Evolutionary conservation across 2,113 vertebrate genomes (phyloP).

Genomic region (Suricata suricatta): DNA sequence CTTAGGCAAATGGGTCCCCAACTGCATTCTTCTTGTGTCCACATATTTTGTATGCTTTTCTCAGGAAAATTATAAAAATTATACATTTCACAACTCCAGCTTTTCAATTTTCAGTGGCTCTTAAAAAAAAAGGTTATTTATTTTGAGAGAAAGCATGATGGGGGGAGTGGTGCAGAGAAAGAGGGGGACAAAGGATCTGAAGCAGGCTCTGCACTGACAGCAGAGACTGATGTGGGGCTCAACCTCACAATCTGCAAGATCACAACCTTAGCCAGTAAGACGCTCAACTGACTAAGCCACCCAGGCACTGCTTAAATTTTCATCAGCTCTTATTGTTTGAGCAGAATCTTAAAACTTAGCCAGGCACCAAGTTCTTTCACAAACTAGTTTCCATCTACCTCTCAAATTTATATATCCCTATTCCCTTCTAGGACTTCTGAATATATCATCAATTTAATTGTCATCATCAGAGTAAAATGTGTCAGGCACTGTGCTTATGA

Average conservation of each 20-base stretch:
- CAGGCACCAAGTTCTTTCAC: not conserved
- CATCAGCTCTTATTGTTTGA: not conserved
- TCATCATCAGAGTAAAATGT: not conserved
- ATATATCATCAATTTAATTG: not conserved
- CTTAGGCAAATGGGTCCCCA: not conserved
- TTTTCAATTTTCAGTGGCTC: slow-evolving; percentile 27
- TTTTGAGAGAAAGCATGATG: too few relatives aligned
- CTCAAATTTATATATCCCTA: not conserved
- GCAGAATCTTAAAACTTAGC: slow-evolving; percentile 18
- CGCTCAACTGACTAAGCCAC: too few relatives aligned
- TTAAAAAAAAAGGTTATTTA: too few relatives aligned
- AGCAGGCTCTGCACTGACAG: too few relatives aligned
- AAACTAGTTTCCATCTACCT: not conserved
- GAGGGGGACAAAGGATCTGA: too few relatives aligned
- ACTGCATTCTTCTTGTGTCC: not conserved
- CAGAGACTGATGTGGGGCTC: too few relatives aligned
- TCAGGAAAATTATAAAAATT: not conserved
- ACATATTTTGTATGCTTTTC: not conserved
- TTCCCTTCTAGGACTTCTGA: not conserved
- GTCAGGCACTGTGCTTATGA: not conserved
- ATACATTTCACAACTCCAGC: not conserved
- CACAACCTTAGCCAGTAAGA: too few relatives aligned
- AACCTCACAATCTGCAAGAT: too few relatives aligned
- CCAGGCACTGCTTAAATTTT: not conserved
- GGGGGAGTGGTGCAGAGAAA: too few relatives aligned